These are phyloP conservation scores for Anoura caudifer DNA, from an alignment of 2,113 vertebrate species.

Conservation along the genomic window DNA sequence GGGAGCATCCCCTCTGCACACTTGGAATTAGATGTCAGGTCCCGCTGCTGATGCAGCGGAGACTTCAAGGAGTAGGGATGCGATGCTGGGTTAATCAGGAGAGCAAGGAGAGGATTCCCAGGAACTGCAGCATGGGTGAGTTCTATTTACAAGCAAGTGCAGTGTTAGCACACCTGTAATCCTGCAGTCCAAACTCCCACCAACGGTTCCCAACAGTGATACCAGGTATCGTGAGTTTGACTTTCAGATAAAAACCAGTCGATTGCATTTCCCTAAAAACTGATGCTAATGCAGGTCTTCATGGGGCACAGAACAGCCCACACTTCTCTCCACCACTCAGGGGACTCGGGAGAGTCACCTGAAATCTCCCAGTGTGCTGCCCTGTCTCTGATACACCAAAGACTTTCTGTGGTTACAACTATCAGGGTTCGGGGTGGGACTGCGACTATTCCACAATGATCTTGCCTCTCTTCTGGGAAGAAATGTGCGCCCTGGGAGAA, in stretches of 20 bases:
- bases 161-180: not conserved
- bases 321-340: not conserved
- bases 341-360: not conserved
- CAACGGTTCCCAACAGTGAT: accelerated
- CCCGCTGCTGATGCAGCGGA: not conserved
- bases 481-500: not conserved
- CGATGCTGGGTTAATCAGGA: not conserved
- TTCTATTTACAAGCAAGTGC: not conserved
- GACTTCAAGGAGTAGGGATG: not conserved
- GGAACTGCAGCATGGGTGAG: accelerated
- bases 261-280: not conserved
- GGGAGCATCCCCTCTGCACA: not conserved
- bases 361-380: not conserved
- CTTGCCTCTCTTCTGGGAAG: not conserved
- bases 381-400: not conserved
- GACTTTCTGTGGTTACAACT: not conserved
- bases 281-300: accelerated
- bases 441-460: not conserved
- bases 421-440: not conserved
- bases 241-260: not conserved
- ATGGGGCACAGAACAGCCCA: not conserved
- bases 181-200: not conserved
- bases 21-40: not conserved
- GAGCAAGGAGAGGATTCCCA: not conserved
- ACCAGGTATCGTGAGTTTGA: not conserved